Conservation (phyloP, 2,113 vertebrate genomes). For the Bostrychus sinensis region DNA sequence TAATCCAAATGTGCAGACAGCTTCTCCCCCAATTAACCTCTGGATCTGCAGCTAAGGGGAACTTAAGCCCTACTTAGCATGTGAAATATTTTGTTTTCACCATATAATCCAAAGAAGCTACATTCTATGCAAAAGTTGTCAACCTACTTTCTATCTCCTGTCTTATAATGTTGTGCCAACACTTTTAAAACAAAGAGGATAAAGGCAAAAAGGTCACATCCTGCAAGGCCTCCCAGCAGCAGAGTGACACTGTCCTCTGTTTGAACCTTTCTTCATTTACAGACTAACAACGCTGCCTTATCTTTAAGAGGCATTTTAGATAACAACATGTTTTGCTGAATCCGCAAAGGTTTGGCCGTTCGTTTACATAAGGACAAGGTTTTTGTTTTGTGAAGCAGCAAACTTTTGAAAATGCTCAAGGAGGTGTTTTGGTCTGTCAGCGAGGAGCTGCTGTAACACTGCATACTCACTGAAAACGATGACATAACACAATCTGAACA, state of each 20-base stretch:
- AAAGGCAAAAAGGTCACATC: slow-evolving; percentile 51
- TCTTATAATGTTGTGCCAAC: not conserved
- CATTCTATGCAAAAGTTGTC: not conserved
- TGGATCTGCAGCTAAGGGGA: slow-evolving; percentile 23
- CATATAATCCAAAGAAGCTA: not conserved
- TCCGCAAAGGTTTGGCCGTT: too few relatives aligned
- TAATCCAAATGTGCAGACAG: slow-evolving; percentile 50
- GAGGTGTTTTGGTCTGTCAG: too few relatives aligned
- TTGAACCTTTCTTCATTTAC: slow-evolving; percentile 58
- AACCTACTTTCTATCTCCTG: not conserved
- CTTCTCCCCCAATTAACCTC: slow-evolving; percentile 52
- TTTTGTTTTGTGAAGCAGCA: too few relatives aligned
- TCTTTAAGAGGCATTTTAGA: too few relatives aligned
- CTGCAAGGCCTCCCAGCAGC: slow-evolving; percentile 25
- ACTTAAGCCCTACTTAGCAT: not conserved
- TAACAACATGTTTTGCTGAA: too few relatives aligned
- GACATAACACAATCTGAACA: too few relatives aligned
- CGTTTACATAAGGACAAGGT: too few relatives aligned
- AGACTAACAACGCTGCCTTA: slow-evolving; percentile 13
- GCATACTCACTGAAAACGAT: too few relatives aligned
- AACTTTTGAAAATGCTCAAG: too few relatives aligned
- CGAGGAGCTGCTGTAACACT: too few relatives aligned
- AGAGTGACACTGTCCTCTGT: slow-evolving; percentile 48
- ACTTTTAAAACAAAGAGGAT: slow-evolving; percentile 9
- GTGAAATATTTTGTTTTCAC: not conserved